Conservation (phyloP, 2,113 vertebrate species). For the Syngnathus floridae region DNA sequence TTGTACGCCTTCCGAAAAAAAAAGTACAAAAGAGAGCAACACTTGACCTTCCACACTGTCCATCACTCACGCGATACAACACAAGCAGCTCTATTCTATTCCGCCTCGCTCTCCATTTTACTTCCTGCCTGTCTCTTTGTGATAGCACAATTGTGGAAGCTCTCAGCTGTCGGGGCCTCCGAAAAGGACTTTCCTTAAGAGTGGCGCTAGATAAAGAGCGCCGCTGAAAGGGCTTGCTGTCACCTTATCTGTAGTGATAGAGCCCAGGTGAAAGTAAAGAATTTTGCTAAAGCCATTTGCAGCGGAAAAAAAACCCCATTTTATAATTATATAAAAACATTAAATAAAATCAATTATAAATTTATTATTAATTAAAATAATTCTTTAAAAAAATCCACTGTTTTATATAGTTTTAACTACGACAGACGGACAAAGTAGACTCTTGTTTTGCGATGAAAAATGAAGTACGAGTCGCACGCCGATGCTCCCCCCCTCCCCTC, state of each 20-base stretch:
- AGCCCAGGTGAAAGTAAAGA: conserved; percentile 50
- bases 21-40: conserved; percentile 2
- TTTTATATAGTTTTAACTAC: conserved; percentile 23
- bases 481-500: conserved; percentile 58
- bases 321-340: not conserved
- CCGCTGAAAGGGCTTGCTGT: conserved; percentile 54
- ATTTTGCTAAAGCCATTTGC: conserved; percentile 33
- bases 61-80: conserved; percentile 1
- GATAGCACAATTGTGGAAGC: conserved; percentile 38
- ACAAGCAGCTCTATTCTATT: conserved; percentile 15
- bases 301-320: conserved; percentile 30
- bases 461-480: conserved; percentile 91
- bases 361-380: too few species aligned
- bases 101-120: conserved; percentile 25
- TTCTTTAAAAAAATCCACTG: not conserved
- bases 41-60: conserved; percentile 29
- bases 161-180: conserved; percentile 35
- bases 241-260: conserved; percentile 58
- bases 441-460: conserved; percentile 87
- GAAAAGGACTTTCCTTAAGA: conserved; percentile 54
- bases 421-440: conserved; percentile 88
- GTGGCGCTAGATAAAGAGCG: conserved; percentile 55
- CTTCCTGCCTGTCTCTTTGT: conserved; percentile 37
- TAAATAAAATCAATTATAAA: too few species aligned
- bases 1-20: not conserved